Base-by-base conservation (phyloP, 2,888 invertebrate species). In the Panopea generosa region DNA sequence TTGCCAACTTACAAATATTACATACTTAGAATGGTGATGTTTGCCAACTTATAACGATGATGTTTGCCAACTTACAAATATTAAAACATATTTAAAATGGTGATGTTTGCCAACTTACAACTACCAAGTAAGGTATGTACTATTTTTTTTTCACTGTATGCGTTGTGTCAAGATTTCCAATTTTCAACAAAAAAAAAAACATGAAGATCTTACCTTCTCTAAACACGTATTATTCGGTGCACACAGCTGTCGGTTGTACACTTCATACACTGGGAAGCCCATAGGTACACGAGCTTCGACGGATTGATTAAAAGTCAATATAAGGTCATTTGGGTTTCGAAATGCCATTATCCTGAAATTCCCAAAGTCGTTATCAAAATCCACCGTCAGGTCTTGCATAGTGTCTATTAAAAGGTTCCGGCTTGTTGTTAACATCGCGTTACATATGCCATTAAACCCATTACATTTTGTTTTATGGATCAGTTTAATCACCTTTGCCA, bases 191-290 rank as follows among this genome's bases (percentile, higher is more conserved):
- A n/a, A n/a, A n/a, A n/a, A n/a, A n/a, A n/a, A n/a, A n/a, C n/a
- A n/a, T n/a, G n/a, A n/a, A n/a, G n/a, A n/a, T n/a, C n/a, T n/a
- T n/a, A n/a, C n/a, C n/a, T n/a, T n/a, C n/a, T n/a, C n/a, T n/a
- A n/a, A n/a, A n/a, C n/a, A n/a, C n/a, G n/a, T n/a, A n/a, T n/a
- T n/a, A n/a, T n/a, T n/a, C n/a, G n/a, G n/a, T n/a, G n/a, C n/a
- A n/a, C n/a, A n/a, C n/a, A n/a, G n/a, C 27, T 70, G 68, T 24
- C 62, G 62, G 52, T 73, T 80, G 50, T 80, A 76, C 2, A 80
- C 67, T 40, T 76, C 76, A 45, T 80, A 80, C 18, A 56, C 20
- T 0, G 73, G 66, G 20, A 63, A 55, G 3, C 45, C 49, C 1
- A 16, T 16, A 22, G 53, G 33, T 1, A 76, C 4, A 2, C 14